Evolutionary conservation across 2,797 vertebrate species (phyloP), one percentile per base, ranked within the genome.

Genomic region (Chiloscyllium punctatum): DNA sequence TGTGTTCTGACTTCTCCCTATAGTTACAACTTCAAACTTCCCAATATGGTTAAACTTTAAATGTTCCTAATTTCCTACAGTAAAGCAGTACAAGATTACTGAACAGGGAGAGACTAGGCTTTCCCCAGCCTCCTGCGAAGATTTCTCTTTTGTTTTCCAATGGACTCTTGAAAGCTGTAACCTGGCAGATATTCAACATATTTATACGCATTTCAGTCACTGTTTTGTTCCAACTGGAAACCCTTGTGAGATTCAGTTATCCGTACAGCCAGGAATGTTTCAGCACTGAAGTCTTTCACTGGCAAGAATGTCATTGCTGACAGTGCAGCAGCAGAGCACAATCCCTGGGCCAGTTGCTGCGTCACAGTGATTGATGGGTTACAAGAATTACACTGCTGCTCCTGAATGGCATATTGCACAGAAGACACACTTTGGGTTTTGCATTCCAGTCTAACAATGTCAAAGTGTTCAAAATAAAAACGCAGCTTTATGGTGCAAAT

Each of bases 281-380:
- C 94, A 95, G 74, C 48, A 53, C 27, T 57, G 37, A 48, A 51
- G 21, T 94, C 66, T 42, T 21, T 94, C 71, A 48, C 23, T 95
- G 94, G 27, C 42, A 53, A 77, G 71, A 77, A 53, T 53, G 71
- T 57, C 71, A 53, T 77, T 53, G 71, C 71, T 53, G 30, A 33
- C 94, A 95, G 15, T 30, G 66, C 37, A 69, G 94, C 68, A 72
- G 42, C 92, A 42, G 11, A 62, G 57, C 48, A 9, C 23, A 27
- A 51, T 72, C 68, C 48, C 53, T n/a, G 48, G 71, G 30, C 57
- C 88, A 91, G 88, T 91, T 66, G 88, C 88, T 91, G 88, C 27
- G 13, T 74, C 48, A 48, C 94, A 53, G 33, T 74, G 94, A 95
- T 68, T 95, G 71, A 95, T 95, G 42, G 27, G 62, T 94, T 94